phyloP scores from a whole-genome alignment of 2,797 vertebrate species.

The Champsocephalus gunnari region DNA sequence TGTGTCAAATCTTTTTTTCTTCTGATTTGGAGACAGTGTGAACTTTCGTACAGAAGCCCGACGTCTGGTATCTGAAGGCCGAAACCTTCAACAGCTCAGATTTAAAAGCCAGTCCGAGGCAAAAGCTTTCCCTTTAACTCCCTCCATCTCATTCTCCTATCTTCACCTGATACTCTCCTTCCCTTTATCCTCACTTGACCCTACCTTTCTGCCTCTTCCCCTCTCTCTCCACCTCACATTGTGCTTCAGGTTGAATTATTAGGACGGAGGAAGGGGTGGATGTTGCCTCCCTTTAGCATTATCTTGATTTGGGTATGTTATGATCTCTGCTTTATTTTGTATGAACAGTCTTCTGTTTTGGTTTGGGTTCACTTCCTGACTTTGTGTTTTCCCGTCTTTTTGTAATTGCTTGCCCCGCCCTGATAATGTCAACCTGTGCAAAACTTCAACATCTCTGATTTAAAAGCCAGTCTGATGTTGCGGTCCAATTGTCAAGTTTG shows the following conservation, averaged over 20 bases:
- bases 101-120: conserved; percentile 22
- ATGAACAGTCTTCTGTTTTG: too few species aligned
- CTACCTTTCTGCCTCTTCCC: background rate
- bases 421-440: too few species aligned
- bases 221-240: conserved; percentile 49
- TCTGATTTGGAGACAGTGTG: background rate
- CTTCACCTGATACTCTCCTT: conserved; percentile 2
- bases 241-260: conserved; percentile 75
- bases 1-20: background rate
- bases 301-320: too few species aligned
- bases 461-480: too few species aligned
- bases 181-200: background rate
- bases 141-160: conserved; percentile 18
- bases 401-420: too few species aligned
- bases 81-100: conserved; percentile 10
- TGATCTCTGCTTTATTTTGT: too few species aligned
- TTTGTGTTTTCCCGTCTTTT: too few species aligned
- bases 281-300: too few species aligned
- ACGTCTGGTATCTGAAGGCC: conserved; percentile 23
- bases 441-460: too few species aligned
- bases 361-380: too few species aligned
- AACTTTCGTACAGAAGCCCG: background rate
- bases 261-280: conserved; percentile 36
- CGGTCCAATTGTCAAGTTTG: too few species aligned
- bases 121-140: conserved; percentile 8